A percentile compares a stretch with the other conserved stretches of the same genome.
Evolutionary conservation across 2,797 vertebrate species (phyloP).

Genomic region (Gallinago nigripennis): DNA sequence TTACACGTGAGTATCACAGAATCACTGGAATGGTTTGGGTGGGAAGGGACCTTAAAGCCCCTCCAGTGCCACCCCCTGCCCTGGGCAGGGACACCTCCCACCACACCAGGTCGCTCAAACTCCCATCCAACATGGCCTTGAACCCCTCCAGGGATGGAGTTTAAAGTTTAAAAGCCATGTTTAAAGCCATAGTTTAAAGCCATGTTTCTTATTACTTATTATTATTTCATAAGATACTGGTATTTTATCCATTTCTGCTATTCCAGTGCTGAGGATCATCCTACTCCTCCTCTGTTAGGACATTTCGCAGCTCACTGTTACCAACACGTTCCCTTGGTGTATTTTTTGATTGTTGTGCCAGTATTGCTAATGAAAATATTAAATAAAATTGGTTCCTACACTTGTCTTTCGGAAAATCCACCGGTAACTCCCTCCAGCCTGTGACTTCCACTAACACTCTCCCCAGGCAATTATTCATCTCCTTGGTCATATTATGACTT

Average conservation of each 20-base stretch:
- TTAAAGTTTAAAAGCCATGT: too few species aligned
- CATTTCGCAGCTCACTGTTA: accelerated
- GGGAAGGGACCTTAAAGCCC: background rate
- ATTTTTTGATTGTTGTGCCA: background rate
- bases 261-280: background rate
- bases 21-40: background rate
- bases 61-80: background rate
- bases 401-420: background rate
- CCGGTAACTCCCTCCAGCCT: background rate
- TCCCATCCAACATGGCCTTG: background rate
- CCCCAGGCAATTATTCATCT: background rate
- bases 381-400: background rate
- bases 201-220: background rate
- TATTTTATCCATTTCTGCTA: background rate
- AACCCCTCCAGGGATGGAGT: background rate
- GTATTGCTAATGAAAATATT: background rate
- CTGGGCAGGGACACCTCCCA: background rate
- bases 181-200: background rate
- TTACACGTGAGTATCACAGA: background rate
- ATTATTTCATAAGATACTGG: background rate
- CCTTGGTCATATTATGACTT: background rate
- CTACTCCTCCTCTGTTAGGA: background rate
- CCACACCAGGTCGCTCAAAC: background rate
- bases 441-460: background rate
- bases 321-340: accelerated